Evolutionary conservation across 1,140 invertebrate species (phyloP).

Genomic region (Chrysoperla carnea): DNA sequence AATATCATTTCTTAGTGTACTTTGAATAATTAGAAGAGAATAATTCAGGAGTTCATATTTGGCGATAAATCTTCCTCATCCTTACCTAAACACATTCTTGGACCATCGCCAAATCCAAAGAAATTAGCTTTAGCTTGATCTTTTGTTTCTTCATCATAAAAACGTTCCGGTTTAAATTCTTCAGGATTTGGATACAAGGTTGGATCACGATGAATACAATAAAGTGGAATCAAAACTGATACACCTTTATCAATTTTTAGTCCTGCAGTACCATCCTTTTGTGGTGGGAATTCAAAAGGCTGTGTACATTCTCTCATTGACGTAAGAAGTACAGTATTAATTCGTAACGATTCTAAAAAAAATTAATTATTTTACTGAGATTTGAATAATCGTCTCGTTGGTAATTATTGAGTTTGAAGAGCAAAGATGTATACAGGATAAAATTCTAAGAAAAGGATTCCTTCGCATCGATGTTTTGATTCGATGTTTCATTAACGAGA

Average conservation of each 20-base stretch:
- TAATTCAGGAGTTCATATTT: too few relatives aligned
- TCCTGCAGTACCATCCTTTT: neutral
- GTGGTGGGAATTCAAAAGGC: slow-evolving; percentile 12
- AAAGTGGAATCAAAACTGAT: slow-evolving; percentile 14
- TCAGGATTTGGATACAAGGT: slow-evolving; percentile 32
- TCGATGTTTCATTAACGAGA: too few relatives aligned
- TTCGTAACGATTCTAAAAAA: slow-evolving; percentile 17
- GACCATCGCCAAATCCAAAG: slow-evolving; percentile 32
- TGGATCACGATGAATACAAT: slow-evolving; percentile 17
- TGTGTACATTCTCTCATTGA: slow-evolving; percentile 14
- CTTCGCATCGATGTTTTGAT: too few relatives aligned
- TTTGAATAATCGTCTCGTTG: too few relatives aligned
- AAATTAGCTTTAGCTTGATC: slow-evolving; percentile 18
- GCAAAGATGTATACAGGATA: too few relatives aligned
- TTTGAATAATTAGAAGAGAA: too few relatives aligned
- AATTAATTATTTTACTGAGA: neutral
- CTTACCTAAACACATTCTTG: slow-evolving; percentile 31
- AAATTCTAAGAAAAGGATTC: too few relatives aligned
- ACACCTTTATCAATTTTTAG: slow-evolving; percentile 11
- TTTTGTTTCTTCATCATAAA: slow-evolving; percentile 18
- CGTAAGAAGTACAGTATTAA: slow-evolving; percentile 15
- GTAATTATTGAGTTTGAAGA: too few relatives aligned
- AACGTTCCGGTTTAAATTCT: slow-evolving; percentile 36
- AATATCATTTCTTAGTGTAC: too few relatives aligned
- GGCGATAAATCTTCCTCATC: too few relatives aligned